A percentile compares a stretch with the other conserved stretches of the same genome.
phyloP scores from a whole-genome alignment of 2,797 vertebrate species.

The Otus scops region DNA sequence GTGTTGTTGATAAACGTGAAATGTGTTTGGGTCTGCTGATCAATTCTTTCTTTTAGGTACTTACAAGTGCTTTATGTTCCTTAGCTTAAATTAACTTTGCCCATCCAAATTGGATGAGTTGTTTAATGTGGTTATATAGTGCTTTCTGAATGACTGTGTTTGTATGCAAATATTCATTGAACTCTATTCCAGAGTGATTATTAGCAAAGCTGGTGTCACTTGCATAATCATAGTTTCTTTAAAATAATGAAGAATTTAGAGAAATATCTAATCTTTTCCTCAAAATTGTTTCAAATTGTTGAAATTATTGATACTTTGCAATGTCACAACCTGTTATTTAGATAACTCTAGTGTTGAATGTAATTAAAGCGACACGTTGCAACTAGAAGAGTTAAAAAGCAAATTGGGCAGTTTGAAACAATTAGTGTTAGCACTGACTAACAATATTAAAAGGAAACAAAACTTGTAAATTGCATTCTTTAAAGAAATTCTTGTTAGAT shows the following conservation, averaged over 20 bases:
- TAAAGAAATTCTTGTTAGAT: not conserved
- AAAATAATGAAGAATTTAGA: not conserved
- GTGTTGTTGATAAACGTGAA: constrained; percentile 45
- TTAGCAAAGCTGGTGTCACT: not conserved
- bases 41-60: constrained; percentile 30
- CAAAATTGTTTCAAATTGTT: not conserved
- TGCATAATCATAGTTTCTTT: not conserved
- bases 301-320: not conserved
- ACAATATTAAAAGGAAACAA: not conserved
- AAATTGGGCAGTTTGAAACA: not conserved
- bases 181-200: not conserved
- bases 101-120: constrained; percentile 30
- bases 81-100: constrained; percentile 59
- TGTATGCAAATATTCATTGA: not conserved
- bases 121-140: constrained; percentile 29
- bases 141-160: constrained; percentile 6
- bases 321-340: not conserved
- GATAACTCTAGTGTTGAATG: not conserved
- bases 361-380: not conserved
- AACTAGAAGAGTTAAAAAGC: not conserved
- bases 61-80: constrained; percentile 51
- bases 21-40: constrained; percentile 25
- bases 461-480: constrained; percentile 6
- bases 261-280: not conserved
- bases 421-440: not conserved